Percentiles rank a stretch among this genome's conserved stretches.
phyloP scores from a whole-genome alignment of 2,888 invertebrate species.

The Bugulina stolonifera region DNA sequence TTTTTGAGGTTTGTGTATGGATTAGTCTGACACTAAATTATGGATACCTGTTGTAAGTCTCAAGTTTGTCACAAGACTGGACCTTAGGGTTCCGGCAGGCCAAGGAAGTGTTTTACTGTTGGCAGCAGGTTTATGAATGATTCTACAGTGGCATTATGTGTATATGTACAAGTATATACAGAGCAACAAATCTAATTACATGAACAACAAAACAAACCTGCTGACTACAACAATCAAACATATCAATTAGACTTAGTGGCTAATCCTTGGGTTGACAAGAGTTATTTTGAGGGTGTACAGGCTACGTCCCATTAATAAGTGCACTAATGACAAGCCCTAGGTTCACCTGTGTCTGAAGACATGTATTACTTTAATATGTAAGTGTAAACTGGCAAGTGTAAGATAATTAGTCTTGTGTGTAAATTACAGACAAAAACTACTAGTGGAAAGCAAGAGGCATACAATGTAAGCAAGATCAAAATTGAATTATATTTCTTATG shows the following conservation, averaged over 20 bases:
- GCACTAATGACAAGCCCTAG: no score
- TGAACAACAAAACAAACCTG: not conserved
- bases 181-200: not conserved
- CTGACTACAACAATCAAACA: not conserved
- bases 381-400: not conserved
- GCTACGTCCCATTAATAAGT: not conserved
- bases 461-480: no score
- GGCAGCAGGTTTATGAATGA: constrained; percentile 19
- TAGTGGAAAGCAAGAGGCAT: no score
- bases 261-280: not conserved
- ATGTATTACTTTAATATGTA: not conserved
- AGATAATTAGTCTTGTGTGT: constrained; percentile 20
- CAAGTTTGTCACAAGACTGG: not conserved
- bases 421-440: not conserved
- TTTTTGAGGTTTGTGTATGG: not conserved
- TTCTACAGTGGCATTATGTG: not conserved
- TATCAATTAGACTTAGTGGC: not conserved
- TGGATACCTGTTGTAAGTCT: not conserved
- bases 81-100: not conserved
- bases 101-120: not conserved
- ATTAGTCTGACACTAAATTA: not conserved
- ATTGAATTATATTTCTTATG: no score
- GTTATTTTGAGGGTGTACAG: not conserved
- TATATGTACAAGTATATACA: constrained; percentile 18
- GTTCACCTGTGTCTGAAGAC: not conserved